Evolutionary conservation across 92 coral and sea anemone genomes (phyloP).

Genomic region (Micromussa lordhowensis): DNA sequence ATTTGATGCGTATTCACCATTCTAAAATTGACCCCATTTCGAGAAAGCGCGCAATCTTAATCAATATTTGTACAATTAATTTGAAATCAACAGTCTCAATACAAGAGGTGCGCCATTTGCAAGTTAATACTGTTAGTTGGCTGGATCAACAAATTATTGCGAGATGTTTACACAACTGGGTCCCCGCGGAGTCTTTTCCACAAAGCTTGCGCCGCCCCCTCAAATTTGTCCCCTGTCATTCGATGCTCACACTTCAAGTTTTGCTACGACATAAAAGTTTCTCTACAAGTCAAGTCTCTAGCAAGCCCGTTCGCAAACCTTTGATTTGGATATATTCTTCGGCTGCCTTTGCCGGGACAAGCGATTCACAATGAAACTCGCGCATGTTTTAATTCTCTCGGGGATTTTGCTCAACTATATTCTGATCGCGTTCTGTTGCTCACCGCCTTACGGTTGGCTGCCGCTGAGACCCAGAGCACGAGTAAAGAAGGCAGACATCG

Average conservation of each 20-base stretch:
- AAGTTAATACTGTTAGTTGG: slow-evolving; percentile 72
- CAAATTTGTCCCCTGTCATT: slow-evolving; percentile 65
- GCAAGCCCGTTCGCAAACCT: slow-evolving; percentile 20
- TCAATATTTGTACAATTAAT: slow-evolving; percentile 90
- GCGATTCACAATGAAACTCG: slow-evolving; percentile 54
- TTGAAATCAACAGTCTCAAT: slow-evolving; percentile 67
- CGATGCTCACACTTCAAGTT: slow-evolving; percentile 49
- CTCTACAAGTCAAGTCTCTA: slow-evolving; percentile 27
- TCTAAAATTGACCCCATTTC: slow-evolving; percentile 37
- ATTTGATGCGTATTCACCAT: not conserved
- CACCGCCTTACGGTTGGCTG: slow-evolving; percentile 82
- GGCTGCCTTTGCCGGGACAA: not conserved
- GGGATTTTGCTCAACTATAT: slow-evolving; percentile 58
- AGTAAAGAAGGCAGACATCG: slow-evolving; percentile 81
- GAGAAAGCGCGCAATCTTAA: slow-evolving; percentile 39
- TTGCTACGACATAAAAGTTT: slow-evolving; percentile 8
- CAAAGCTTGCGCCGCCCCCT: slow-evolving; percentile 83
- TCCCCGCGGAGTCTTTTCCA: slow-evolving; percentile 76
- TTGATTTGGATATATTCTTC: slow-evolving; percentile 14
- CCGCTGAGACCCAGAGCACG: slow-evolving; percentile 64
- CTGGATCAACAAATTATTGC: slow-evolving; percentile 90
- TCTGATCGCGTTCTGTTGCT: slow-evolving; percentile 69
- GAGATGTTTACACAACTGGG: slow-evolving; percentile 79
- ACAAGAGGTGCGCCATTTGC: slow-evolving; percentile 68
- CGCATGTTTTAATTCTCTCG: slow-evolving; percentile 36